Evolutionary conservation across 2,888 invertebrate species (phyloP).

Genomic region (Cheiracanthium punctorium): DNA sequence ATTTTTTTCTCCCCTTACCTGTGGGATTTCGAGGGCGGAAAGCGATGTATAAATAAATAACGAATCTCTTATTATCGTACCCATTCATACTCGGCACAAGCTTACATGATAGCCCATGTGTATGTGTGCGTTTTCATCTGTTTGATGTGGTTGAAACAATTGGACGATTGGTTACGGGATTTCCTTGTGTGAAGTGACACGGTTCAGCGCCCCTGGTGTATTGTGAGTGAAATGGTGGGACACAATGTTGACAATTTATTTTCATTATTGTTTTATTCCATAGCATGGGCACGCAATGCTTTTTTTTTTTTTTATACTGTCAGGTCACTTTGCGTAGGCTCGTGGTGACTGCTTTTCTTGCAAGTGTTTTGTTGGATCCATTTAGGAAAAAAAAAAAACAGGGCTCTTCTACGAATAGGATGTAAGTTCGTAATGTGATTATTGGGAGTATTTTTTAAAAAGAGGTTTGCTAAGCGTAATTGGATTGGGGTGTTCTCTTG

Average conservation of each 20-base stretch:
- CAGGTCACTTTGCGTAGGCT: neutral
- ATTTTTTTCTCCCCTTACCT: neutral
- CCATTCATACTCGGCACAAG: neutral
- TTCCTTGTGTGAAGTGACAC: slow-evolving; percentile 48
- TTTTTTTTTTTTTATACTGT: no score
- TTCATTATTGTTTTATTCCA: slow-evolving; percentile 57
- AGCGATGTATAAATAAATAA: no score
- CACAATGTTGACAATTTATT: slow-evolving; percentile 68
- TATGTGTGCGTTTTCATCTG: neutral
- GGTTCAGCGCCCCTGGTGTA: slow-evolving; percentile 36
- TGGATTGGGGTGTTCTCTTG: no score
- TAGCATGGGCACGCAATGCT: slow-evolving; percentile 51
- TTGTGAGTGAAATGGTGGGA: slow-evolving; percentile 46
- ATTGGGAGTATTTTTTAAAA: no score
- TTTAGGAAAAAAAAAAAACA: neutral
- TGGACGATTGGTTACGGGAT: slow-evolving; percentile 53
- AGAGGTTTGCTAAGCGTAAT: no score
- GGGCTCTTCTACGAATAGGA: no score
- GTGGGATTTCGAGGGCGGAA: slow-evolving; percentile 28
- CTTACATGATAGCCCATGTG: neutral
- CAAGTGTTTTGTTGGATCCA: neutral
- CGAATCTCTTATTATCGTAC: no score
- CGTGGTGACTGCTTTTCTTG: neutral
- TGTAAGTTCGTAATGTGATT: no score
- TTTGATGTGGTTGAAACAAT: slow-evolving; percentile 49